Percentiles rank a stretch among this genome's conserved stretches.
These are phyloP conservation scores for Palythoa grandiflora DNA, from an alignment of 92 coral and sea anemone genomes.

Conservation along the genomic window DNA sequence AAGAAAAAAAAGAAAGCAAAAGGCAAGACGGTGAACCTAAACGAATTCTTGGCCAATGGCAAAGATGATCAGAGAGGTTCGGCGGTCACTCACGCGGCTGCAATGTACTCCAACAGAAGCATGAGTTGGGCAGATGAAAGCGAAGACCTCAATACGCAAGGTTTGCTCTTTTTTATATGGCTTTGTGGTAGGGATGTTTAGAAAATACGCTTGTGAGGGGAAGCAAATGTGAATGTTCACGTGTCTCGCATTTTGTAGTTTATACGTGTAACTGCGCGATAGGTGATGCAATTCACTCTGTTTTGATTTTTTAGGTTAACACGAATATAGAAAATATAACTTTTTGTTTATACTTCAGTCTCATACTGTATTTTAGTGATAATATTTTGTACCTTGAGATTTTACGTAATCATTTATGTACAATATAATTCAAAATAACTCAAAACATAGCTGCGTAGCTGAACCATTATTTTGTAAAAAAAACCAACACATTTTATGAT, in stretches of 20 bases:
- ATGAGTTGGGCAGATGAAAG: slow-evolving; percentile 99
- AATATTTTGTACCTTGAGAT: not conserved
- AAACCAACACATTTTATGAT: not conserved
- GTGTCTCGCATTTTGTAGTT: slow-evolving; percentile 27
- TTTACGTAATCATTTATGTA: not conserved
- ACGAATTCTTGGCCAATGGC: slow-evolving; percentile 86
- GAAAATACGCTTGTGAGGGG: not conserved
- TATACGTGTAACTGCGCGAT: slow-evolving; percentile 45
- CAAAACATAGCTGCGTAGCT: not conserved
- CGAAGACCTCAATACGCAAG: slow-evolving; percentile 87
- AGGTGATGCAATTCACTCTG: slow-evolving; percentile 43
- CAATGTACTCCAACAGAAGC: slow-evolving; percentile 74
- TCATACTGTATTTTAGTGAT: not conserved
- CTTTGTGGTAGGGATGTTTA: not conserved
- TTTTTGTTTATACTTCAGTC: not conserved
- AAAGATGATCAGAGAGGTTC: slow-evolving; percentile 75
- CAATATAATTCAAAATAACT: not conserved
- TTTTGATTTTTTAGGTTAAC: not conserved
- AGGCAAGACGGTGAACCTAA: slow-evolving; percentile 85
- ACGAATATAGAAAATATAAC: not conserved
- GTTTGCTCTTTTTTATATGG: slow-evolving; percentile 52
- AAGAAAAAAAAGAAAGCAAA: slow-evolving; percentile 93
- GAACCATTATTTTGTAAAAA: not conserved
- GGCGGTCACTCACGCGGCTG: slow-evolving; percentile 72
- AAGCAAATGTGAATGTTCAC: not conserved